Conservation (phyloP, 2,888 invertebrate species). For the Andrena haemorrhoa region DNA sequence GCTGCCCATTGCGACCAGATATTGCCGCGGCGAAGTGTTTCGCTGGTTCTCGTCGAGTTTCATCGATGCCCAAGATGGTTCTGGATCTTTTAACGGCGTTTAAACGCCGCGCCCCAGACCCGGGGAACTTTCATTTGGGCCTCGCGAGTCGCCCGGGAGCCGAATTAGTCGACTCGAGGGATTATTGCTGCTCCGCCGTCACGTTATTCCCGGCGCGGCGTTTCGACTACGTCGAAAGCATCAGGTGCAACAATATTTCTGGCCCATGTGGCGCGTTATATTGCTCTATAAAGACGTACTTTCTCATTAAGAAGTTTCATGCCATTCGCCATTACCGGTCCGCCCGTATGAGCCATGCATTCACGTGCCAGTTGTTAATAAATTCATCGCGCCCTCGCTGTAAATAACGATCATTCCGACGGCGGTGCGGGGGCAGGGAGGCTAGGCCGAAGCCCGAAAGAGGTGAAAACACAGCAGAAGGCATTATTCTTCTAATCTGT, state of each 20-base stretch:
- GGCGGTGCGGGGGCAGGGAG: background rate
- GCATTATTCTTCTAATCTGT: conserved; percentile 67
- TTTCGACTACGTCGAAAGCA: conserved; percentile 64
- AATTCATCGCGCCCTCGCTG: conserved; percentile 72
- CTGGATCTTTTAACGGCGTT: background rate
- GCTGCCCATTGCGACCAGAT: background rate
- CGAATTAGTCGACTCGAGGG: conserved; percentile 52
- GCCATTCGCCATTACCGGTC: conserved; percentile 73
- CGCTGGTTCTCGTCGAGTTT: background rate
- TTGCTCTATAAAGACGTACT: conserved; percentile 75
- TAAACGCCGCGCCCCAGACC: background rate
- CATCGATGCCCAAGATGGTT: background rate
- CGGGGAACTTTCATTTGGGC: conserved; percentile 47
- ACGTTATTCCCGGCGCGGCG: conserved; percentile 43
- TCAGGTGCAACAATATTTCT: conserved; percentile 71
- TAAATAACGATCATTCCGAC: conserved; percentile 72
- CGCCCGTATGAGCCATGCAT: conserved; percentile 65
- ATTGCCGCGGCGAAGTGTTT: background rate
- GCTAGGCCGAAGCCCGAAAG: background rate
- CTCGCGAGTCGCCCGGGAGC: conserved; percentile 6
- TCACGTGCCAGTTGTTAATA: conserved; percentile 76
- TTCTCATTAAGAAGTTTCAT: conserved; percentile 77
- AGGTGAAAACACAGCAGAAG: conserved; percentile 27
- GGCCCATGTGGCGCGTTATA: conserved; percentile 70
- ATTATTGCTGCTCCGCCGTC: conserved; percentile 59